Evolutionary conservation across 2,888 invertebrate genomes (phyloP).

Genomic region (Nemurella pictetii): DNA sequence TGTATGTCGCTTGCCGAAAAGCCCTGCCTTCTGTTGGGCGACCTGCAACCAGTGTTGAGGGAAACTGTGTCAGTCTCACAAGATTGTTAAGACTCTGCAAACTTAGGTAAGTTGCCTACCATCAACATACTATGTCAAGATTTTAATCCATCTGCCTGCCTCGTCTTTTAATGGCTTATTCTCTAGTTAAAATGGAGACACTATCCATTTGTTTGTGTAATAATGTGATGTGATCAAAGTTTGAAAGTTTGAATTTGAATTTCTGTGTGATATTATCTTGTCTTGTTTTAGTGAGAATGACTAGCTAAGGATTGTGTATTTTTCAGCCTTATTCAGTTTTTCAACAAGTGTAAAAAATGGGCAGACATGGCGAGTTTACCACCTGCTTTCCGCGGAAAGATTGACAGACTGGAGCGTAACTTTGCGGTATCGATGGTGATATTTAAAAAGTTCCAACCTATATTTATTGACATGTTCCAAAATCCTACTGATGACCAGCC

Average conservation of each 20-base stretch:
- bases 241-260: no score
- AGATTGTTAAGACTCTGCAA: slow-evolving; percentile 86
- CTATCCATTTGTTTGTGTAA: no score
- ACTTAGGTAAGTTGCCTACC: slow-evolving; percentile 65
- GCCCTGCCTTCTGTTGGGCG: slow-evolving; percentile 78
- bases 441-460: slow-evolving; percentile 87
- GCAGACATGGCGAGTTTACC: slow-evolving; percentile 90
- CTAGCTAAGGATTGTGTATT: slow-evolving; percentile 39
- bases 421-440: slow-evolving; percentile 94
- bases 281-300: no score
- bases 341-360: slow-evolving; percentile 93
- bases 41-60: slow-evolving; percentile 72
- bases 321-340: slow-evolving; percentile 87
- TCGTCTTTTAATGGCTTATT: no score
- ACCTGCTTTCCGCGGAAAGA: slow-evolving; percentile 77
- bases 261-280: no score
- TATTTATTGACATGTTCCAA: slow-evolving; percentile 84
- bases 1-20: slow-evolving; percentile 87
- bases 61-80: slow-evolving; percentile 90
- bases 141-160: no score
- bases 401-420: slow-evolving; percentile 83
- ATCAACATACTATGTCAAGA: no score
- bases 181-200: no score
- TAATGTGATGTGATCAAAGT: no score
- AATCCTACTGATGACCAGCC: slow-evolving; percentile 63